Conservation (phyloP, 2,113 vertebrate genomes). For the Mustela lutreola region DNA sequence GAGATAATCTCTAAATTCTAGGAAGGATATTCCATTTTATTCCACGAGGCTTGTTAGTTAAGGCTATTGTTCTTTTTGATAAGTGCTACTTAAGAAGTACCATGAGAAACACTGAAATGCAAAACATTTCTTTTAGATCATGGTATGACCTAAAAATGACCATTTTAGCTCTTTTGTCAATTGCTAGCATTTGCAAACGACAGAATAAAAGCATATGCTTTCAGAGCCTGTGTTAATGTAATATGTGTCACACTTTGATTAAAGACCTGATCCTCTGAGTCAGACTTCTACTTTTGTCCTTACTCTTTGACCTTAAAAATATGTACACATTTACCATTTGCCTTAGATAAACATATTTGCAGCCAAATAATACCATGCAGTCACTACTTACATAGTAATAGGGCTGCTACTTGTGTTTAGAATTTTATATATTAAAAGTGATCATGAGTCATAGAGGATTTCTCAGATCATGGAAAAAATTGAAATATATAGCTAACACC, state of each 20-base stretch:
- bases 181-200: conserved; percentile 17
- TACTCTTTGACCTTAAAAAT: conserved; percentile 34
- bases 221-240: not conserved
- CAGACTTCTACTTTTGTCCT: not conserved
- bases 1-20: not conserved
- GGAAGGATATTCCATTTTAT: not conserved
- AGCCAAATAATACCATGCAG: not conserved
- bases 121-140: conserved; percentile 40
- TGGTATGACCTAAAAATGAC: not conserved
- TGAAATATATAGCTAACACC: not conserved
- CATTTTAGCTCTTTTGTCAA: not conserved
- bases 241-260: not conserved
- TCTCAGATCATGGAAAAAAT: not conserved
- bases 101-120: not conserved
- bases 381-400: not conserved
- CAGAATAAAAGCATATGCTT: not conserved
- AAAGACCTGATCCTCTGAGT: not conserved
- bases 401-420: not conserved
- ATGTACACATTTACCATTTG: not conserved
- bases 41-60: conserved; percentile 21
- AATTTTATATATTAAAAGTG: not conserved
- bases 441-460: not conserved
- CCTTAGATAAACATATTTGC: not conserved
- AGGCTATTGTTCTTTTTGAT: conserved; percentile 17
- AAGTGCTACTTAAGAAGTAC: not conserved